Evolutionary conservation across 2,888 invertebrate species (phyloP).

Genomic region (Eledone cirrhosa): DNA sequence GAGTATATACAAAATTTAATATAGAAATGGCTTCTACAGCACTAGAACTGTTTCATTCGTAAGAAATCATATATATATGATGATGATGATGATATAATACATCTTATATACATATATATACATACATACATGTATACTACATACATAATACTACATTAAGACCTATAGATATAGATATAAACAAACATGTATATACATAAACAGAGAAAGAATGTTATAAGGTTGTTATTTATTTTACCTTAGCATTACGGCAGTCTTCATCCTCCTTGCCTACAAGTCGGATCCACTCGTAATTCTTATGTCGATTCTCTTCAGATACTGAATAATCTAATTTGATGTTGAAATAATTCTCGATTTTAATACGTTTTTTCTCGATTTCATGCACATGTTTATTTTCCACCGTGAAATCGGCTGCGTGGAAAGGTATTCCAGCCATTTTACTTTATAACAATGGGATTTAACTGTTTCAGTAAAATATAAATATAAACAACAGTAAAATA

Average conservation of each 20-base stretch:
- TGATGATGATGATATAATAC: too few species aligned
- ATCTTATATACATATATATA: neutral
- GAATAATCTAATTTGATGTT: neutral
- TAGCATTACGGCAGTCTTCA: conserved; percentile 4
- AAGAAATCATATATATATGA: too few species aligned
- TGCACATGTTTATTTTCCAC: neutral
- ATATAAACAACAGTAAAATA: too few species aligned
- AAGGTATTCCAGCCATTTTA: neutral
- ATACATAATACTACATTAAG: neutral
- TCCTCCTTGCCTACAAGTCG: neutral
- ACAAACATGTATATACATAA: neutral
- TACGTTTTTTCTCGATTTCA: neutral
- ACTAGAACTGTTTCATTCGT: too few species aligned
- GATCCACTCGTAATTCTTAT: conserved; percentile 4
- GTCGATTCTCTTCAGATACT: neutral
- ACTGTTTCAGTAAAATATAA: too few species aligned
- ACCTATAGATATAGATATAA: neutral
- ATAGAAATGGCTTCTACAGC: too few species aligned
- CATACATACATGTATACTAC: neutral
- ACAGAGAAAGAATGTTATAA: neutral
- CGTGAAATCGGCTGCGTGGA: neutral
- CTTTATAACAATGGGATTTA: neutral
- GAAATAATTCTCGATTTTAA: neutral
- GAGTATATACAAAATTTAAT: too few species aligned
- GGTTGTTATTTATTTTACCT: too few species aligned